Base-by-base conservation (phyloP, 2,797 vertebrate genomes). In the Diglossa cyanea region DNA sequence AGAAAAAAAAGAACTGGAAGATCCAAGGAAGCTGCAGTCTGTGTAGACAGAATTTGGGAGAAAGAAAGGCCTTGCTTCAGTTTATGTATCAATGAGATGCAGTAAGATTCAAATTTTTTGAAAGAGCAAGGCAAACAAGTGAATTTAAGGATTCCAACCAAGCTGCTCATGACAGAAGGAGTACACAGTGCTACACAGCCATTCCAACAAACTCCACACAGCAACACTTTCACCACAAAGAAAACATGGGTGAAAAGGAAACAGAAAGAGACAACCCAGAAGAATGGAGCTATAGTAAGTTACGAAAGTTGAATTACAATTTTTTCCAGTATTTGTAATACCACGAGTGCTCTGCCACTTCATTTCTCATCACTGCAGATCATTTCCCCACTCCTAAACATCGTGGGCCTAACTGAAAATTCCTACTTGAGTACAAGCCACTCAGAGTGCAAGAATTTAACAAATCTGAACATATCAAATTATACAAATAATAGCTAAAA, bases 1-100 rank as follows among this genome's bases (percentile, higher is more conserved):
- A 72, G 50, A 30, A 82, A 75, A 75, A 92, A 95, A 88, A 47
- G 47, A 86, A 68, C 88, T 80, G 62, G n/a, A 93, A 68, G 57
- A 93, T 48, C 39, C 86, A 91, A 92, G 54, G 68, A 89, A 83
- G 54, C 47, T 75, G 50, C 37, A 55, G 60, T 45, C 39, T 51
- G 14, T 8, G 13, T 5, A 80, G 84, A 47, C 60, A 91, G 53
- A 70, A 90, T 16, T 7, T 4, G 3, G 35, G 39, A 82, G 48
- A 67, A 92, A 91, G 53, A 82, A 63, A 90, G 48, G 47, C 54
- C 45, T 88, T 72, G 8, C 40, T 90, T 86, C 37, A 74, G 44
- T 83, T 86, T 50, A 40, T 30, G 0, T 24, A 93, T 35, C 66
- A 91, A 20, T 60, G 73, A 93, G 53, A 62, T 31, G 40, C 33